Conservation (phyloP, 2,113 vertebrate species). For the Cephalopholis sonnerati region DNA sequence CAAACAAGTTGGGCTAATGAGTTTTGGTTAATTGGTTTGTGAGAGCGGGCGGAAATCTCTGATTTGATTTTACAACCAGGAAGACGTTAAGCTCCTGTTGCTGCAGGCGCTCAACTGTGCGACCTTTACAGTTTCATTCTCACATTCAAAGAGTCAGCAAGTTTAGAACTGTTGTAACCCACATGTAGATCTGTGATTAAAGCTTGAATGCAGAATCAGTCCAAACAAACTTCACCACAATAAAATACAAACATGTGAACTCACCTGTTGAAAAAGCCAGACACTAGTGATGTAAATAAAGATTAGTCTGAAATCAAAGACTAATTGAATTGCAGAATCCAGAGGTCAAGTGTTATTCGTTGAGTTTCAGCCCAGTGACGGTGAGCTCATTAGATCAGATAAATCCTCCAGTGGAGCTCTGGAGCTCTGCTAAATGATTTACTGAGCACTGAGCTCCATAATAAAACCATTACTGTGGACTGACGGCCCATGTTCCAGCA, state of each 20-base stretch:
- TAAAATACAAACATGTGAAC: background rate
- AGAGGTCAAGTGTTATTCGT: background rate
- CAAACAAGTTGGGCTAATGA: slow-evolving; percentile 14
- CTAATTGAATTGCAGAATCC: background rate
- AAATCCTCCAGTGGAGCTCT: slow-evolving; percentile 15
- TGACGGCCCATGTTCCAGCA: background rate
- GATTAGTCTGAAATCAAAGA: background rate
- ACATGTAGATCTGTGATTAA: background rate
- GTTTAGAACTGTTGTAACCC: background rate
- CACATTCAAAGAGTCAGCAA: background rate
- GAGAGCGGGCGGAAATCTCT: slow-evolving; percentile 19
- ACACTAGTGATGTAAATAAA: no score
- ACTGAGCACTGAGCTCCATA: background rate
- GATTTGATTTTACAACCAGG: slow-evolving; percentile 15
- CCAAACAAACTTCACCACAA: background rate
- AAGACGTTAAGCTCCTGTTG: slow-evolving; percentile 1
- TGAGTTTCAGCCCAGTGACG: background rate
- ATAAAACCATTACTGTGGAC: slow-evolving; percentile 6
- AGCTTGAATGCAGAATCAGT: no score
- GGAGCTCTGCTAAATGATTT: slow-evolving; percentile 30
- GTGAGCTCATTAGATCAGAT: slow-evolving; percentile 30
- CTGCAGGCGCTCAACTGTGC: background rate
- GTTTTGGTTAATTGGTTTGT: slow-evolving; percentile 46
- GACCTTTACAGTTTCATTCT: background rate
- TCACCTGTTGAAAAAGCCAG: background rate